These are phyloP conservation scores for Cydia splendana DNA, from an alignment of 1,140 invertebrate genomes.

Conservation along the genomic window DNA sequence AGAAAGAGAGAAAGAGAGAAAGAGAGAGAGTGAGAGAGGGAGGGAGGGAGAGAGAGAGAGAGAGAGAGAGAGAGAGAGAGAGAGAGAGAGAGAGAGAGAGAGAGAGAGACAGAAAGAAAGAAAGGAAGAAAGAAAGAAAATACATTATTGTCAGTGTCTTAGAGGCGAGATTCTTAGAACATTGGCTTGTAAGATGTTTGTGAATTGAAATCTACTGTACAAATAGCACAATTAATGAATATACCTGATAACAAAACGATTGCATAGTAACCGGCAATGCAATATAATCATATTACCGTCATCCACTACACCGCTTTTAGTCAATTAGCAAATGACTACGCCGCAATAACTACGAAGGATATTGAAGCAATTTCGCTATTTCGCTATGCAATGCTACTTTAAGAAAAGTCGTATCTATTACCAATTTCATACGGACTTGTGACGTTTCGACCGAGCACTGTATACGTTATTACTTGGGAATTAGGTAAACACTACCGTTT, in stretches of 20 bases:
- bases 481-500: not conserved
- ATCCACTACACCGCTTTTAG: not conserved
- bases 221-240: not conserved
- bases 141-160: too few species aligned
- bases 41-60: too few species aligned
- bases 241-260: not conserved
- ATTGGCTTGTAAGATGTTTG: too few species aligned
- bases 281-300: not conserved
- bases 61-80: too few species aligned
- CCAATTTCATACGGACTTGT: not conserved
- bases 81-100: too few species aligned
- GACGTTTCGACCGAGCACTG: not conserved
- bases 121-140: too few species aligned
- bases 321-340: not conserved
- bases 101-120: too few species aligned
- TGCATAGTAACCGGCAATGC: not conserved
- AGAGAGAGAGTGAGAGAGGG: too few species aligned
- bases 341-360: not conserved
- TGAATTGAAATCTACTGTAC: too few species aligned
- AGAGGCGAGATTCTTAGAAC: too few species aligned
- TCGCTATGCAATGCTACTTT: not conserved
- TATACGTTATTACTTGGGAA: not conserved
- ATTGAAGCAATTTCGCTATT: not conserved
- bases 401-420: not conserved
- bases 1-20: too few species aligned